phyloP scores from a whole-genome alignment of 2,113 vertebrate species.

The Ptilonorhynchus violaceus region DNA sequence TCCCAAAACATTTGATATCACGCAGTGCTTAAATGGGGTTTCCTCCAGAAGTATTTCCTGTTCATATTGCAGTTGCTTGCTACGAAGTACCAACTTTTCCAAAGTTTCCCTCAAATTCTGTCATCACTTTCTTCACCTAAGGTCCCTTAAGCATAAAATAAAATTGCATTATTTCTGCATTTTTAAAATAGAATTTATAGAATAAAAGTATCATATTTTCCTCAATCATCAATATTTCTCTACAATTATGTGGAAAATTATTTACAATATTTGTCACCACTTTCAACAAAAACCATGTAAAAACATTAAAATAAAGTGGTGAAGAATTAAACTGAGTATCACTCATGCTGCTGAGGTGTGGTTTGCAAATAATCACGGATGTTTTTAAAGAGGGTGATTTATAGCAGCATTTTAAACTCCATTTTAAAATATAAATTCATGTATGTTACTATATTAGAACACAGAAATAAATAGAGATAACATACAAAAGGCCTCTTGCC shows the following conservation, averaged over 20 bases:
- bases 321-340: slow-evolving; percentile 55
- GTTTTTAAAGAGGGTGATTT: slow-evolving; percentile 3
- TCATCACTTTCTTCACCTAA: neutral
- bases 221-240: neutral
- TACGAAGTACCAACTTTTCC: neutral
- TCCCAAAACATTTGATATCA: neutral
- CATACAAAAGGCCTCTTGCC: slow-evolving; percentile 48
- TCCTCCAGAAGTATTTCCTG: neutral
- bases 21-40: neutral
- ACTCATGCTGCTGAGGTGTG: neutral
- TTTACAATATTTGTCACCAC: neutral
- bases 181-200: neutral
- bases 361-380: slow-evolving; percentile 28
- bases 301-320: slow-evolving; percentile 30
- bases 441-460: slow-evolving; percentile 40
- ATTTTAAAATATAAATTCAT: slow-evolving; percentile 44
- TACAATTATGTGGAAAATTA: neutral
- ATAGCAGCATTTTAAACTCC: slow-evolving; percentile 36
- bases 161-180: neutral
- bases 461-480: slow-evolving; percentile 55
- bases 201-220: neutral
- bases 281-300: neutral
- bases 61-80: neutral
- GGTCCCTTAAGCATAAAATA: neutral
- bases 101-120: neutral